Percentiles rank a stretch among this genome's conserved stretches.
These are phyloP conservation scores for Drosophila cyrtoloma DNA, from an alignment of 2,888 invertebrate species.

Conservation along the genomic window DNA sequence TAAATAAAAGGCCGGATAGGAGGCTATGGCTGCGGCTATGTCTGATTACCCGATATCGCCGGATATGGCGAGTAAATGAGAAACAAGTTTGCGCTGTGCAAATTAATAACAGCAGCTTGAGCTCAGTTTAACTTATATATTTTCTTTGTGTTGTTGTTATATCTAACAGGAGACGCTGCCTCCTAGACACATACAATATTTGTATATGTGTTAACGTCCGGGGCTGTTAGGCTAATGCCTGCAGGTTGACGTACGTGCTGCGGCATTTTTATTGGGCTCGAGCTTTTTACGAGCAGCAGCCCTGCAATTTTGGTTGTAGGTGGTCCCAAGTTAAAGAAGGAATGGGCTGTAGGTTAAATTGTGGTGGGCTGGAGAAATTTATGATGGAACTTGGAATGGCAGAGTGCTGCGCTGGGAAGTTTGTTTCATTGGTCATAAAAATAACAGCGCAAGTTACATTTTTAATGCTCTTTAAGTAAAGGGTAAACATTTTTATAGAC, in stretches of 20 bases:
- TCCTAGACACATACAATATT: background rate
- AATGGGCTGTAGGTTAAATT: background rate
- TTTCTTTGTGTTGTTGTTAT: conserved; percentile 22
- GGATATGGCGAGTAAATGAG: conserved; percentile 64
- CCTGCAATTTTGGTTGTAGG: conserved; percentile 62
- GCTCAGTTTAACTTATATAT: conserved; percentile 36
- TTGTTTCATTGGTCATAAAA: conserved; percentile 73
- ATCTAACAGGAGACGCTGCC: conserved; percentile 1
- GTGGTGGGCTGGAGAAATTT: conserved; percentile 6
- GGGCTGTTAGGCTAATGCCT: conserved; percentile 68
- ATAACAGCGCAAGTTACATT: conserved; percentile 52
- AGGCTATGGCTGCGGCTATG: background rate
- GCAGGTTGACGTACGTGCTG: conserved; percentile 79
- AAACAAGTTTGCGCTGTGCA: conserved; percentile 67
- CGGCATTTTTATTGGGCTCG: conserved; percentile 80
- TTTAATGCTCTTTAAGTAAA: conserved; percentile 46
- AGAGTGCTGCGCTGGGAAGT: conserved; percentile 16
- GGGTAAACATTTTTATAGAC: conserved; percentile 40
- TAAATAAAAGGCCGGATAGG: conserved; percentile 56
- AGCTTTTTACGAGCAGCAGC: conserved; percentile 71
- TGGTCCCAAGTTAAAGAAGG: conserved; percentile 25
- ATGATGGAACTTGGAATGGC: background rate
- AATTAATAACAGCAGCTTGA: conserved; percentile 73
- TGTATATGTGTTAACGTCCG: conserved; percentile 10
- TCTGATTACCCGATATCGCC: conserved; percentile 60